These are phyloP conservation scores for Charadrius vociferus DNA, from an alignment of 2,113 vertebrate genomes.

Conservation along the genomic window DNA sequence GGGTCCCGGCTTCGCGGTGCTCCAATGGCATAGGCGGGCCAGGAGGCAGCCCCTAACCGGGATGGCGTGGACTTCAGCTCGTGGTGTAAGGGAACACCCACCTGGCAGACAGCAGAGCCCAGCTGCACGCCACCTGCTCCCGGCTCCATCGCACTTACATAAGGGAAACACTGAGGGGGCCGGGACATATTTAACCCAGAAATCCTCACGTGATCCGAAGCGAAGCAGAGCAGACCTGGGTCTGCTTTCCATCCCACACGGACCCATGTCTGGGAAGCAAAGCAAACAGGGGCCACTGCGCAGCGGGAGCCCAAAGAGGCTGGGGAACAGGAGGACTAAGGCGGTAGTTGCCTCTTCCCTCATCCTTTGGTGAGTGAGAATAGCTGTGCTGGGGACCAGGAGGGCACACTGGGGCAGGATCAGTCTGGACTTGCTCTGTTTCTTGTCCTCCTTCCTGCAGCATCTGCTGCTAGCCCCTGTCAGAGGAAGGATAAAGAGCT, in stretches of 20 bases:
- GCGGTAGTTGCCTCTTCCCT: background rate
- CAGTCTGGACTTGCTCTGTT: background rate
- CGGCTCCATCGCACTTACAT: background rate
- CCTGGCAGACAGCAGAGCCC: background rate
- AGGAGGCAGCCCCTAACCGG: background rate
- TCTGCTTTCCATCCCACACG: background rate
- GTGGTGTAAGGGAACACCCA: background rate
- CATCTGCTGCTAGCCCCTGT: background rate
- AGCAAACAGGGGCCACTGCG: background rate
- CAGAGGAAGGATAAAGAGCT: background rate
- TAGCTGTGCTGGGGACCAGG: background rate
- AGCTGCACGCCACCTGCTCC: conserved; percentile 32
- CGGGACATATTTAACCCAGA: background rate
- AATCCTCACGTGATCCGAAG: background rate
- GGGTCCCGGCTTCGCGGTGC: accelerated
- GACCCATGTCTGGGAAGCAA: background rate
- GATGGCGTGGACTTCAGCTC: accelerated
- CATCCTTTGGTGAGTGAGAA: background rate
- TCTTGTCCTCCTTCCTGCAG: background rate
- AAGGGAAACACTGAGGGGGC: background rate
- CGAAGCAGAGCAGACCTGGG: background rate
- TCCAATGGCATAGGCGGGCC: background rate
- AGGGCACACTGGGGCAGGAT: background rate
- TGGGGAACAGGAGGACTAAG: background rate
- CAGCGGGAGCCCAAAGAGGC: background rate